Percentiles rank a stretch among this genome's conserved stretches.
These are phyloP conservation scores for Watsonalla cultraria DNA, from an alignment of 2,888 invertebrate genomes.

Conservation along the genomic window DNA sequence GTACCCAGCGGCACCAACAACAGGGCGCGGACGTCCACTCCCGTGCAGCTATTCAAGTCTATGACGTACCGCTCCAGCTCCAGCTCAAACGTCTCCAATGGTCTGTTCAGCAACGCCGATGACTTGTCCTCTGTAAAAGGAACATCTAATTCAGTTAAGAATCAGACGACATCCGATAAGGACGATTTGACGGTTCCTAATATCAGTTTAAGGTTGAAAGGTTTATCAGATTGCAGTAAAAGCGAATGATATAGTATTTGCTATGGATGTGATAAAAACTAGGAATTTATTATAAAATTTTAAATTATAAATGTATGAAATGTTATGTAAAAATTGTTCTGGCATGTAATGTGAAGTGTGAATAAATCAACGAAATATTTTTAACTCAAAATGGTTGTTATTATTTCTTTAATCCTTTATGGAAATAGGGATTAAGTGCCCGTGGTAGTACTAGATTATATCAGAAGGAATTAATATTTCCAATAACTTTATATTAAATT, in stretches of 20 bases:
- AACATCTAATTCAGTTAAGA: conserved; percentile 61
- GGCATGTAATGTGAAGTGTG: conserved; percentile 27
- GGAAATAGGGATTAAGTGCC: too few species aligned
- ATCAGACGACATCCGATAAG: conserved; percentile 69
- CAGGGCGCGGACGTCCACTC: conserved; percentile 79
- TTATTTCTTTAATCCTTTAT: neutral
- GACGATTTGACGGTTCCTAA: conserved; percentile 72
- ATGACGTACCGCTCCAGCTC: conserved; percentile 66
- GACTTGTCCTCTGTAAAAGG: conserved; percentile 78
- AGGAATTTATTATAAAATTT: conserved; percentile 5
- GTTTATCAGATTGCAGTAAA: conserved; percentile 54
- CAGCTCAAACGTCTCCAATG: conserved; percentile 67
- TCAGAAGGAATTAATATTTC: too few species aligned
- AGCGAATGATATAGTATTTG: conserved; percentile 45
- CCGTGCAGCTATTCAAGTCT: conserved; percentile 71
- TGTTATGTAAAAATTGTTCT: conserved; percentile 15
- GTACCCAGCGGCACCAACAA: conserved; percentile 38
- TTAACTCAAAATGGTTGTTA: conserved; percentile 4
- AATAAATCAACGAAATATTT: conserved; percentile 34
- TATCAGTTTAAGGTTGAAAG: conserved; percentile 61
- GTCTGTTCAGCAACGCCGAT: conserved; percentile 73
- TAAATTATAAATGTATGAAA: conserved; percentile 12
- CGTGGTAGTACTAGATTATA: too few species aligned
- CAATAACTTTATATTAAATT: too few species aligned
- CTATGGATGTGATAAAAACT: conserved; percentile 13